Conservation (phyloP, 2,797 vertebrate genomes). For the Trachurus trachurus region DNA sequence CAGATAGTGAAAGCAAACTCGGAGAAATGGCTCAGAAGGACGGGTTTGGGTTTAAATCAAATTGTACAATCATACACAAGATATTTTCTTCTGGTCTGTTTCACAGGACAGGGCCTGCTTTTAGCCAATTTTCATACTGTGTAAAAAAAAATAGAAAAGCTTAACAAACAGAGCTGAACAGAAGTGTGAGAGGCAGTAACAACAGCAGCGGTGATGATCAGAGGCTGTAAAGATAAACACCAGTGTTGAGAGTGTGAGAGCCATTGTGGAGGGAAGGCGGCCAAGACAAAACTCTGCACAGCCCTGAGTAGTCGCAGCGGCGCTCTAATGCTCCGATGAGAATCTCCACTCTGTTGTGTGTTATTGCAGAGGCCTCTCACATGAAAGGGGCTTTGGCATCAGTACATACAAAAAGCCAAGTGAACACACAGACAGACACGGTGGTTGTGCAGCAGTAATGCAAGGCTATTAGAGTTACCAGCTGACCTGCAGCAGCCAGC, state of each 20-base stretch:
- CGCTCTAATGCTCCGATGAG: slow-evolving; percentile 49
- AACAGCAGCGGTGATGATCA: slow-evolving; percentile 24
- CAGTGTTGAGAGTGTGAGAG: too few species aligned
- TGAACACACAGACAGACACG: slow-evolving; percentile 8
- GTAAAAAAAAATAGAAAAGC: not conserved
- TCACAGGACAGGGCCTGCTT: slow-evolving; percentile 1
- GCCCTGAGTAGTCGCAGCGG: slow-evolving; percentile 28
- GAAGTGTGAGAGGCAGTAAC: slow-evolving; percentile 35
- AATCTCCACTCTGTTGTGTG: slow-evolving; percentile 47
- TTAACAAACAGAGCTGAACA: too few species aligned
- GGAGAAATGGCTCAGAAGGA: slow-evolving; percentile 18
- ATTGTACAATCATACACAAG: slow-evolving; percentile 7
- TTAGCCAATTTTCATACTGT: not conserved
- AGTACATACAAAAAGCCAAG: slow-evolving; percentile 41
- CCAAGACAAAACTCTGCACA: slow-evolving; percentile 50
- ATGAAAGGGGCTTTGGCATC: slow-evolving; percentile 42
- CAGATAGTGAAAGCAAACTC: slow-evolving; percentile 6
- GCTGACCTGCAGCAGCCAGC: slow-evolving; percentile 65
- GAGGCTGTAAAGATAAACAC: slow-evolving; percentile 38
- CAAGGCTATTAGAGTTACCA: slow-evolving; percentile 59
- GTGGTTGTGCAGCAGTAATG: slow-evolving; percentile 40
- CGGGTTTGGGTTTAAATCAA: slow-evolving; percentile 14
- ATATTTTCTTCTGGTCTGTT: slow-evolving; percentile 23
- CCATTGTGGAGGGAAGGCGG: slow-evolving; percentile 25
- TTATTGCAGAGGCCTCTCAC: slow-evolving; percentile 33